Base-by-base conservation (phyloP, 2,888 invertebrate genomes). In the Yponomeuta plumbellus region DNA sequence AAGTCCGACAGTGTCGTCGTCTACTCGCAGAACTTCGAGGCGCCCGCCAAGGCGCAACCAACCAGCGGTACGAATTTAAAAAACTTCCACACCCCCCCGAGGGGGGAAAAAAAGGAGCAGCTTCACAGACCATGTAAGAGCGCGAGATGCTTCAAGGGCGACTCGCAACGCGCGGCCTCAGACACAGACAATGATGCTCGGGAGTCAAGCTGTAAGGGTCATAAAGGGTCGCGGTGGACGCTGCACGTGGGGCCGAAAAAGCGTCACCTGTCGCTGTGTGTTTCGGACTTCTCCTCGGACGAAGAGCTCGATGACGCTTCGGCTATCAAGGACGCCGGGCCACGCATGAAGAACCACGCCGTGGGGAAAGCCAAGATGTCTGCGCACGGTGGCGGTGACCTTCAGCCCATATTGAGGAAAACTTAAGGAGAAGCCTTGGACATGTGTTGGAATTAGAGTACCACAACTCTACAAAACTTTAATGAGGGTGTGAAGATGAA, bases 21-120 rank as follows among this genome's bases (percentile, higher is more conserved):
- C 70, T 88, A 89, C 71, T 90, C 90, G 0, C 89, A 90, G 73
- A 90, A 90, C 78, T 89, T 89, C 40, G 90, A 88, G 71, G 76
- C 85, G 65, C 85, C 81, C 70, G 75, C 83, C 57, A 22, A 34
- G 11, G 74, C 72, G 62, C 84, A 85, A 71, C 80, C 84, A 69
- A 83, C 84, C 69, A 88, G 84, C 82, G 81, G 82, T 67, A 83
- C 83, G 79, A 88, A 85, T 89, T 81, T 90, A 91, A 91, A 91
- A 91, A 91, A 91, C 91, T 89, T 81, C 83, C 87, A 88, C 82
- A 83, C 81, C 89, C 90, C 91, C 89, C 90, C 83, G 79, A 87
- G 89, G 90, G 91, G 90, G 91, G 90, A 87, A 76, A 89, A 90
- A 88, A 90, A 88, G 83, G 88, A 88, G 67, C 78, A 76, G 77